Evolutionary conservation across 2,888 invertebrate genomes (phyloP).

Genomic region (Philereme transversata): DNA sequence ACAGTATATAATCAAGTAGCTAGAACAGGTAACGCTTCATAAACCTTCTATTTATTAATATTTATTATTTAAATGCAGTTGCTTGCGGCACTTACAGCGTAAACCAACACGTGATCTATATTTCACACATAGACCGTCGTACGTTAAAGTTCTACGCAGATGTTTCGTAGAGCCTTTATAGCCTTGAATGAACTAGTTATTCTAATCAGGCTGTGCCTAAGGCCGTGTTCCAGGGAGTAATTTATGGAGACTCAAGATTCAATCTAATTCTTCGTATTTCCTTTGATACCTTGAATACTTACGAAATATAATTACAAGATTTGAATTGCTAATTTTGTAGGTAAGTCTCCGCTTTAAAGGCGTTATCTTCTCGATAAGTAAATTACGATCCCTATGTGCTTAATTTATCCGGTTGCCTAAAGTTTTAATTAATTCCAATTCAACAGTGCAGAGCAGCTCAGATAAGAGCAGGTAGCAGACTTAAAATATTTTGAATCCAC

Average conservation of each 20-base stretch:
- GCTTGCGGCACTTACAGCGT: too few species aligned
- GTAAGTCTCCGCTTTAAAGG: conserved; percentile 11
- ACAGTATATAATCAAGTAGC: conserved; percentile 5
- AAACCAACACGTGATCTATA: too few species aligned
- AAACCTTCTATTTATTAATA: too few species aligned
- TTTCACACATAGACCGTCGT: too few species aligned
- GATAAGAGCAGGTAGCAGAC: neutral
- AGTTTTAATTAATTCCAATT: conserved; percentile 12
- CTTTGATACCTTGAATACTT: conserved; percentile 45
- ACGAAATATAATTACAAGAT: conserved; percentile 21
- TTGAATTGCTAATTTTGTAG: conserved; percentile 32
- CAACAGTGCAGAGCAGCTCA: conserved; percentile 7
- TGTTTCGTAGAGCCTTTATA: neutral
- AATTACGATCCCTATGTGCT: conserved; percentile 24
- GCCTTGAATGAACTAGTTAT: conserved; percentile 1
- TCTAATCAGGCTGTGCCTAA: conserved; percentile 42
- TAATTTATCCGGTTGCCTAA: conserved; percentile 6
- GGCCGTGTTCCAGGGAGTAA: conserved; percentile 59
- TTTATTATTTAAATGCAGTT: too few species aligned
- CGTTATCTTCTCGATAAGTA: conserved; percentile 32
- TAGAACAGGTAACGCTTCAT: too few species aligned
- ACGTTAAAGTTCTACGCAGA: neutral
- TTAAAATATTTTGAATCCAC: too few species aligned
- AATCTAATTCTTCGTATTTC: conserved; percentile 47
- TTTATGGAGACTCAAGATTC: conserved; percentile 65